Evolutionary conservation across 92 coral and sea anemone species (phyloP).

Genomic region (Plumapathes pennacea): DNA sequence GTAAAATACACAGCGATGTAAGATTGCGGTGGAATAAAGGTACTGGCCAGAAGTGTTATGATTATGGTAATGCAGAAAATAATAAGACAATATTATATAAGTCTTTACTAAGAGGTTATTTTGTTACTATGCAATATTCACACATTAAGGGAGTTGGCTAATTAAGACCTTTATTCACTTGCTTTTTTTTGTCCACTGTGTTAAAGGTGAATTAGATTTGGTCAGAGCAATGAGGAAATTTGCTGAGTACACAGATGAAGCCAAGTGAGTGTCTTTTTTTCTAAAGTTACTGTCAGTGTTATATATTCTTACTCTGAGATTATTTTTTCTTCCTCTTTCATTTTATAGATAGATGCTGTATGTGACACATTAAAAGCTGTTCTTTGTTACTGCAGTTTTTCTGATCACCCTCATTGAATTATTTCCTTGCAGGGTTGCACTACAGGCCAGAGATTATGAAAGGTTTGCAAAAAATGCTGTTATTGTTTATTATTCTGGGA

Average conservation of each 20-base stretch:
- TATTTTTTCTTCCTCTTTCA: neutral
- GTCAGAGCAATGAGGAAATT: conserved; percentile 53
- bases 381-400: neutral
- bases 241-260: conserved; percentile 54
- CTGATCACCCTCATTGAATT: neutral
- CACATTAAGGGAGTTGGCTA: too few relatives aligned
- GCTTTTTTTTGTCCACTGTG: neutral
- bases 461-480: conserved; percentile 14
- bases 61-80: neutral
- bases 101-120: too few relatives aligned
- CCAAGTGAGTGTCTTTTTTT: conserved; percentile 50
- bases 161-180: neutral
- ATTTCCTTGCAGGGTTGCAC: conserved; percentile 35
- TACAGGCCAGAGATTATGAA: conserved; percentile 43
- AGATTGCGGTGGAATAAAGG: conserved; percentile 61
- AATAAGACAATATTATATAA: too few relatives aligned
- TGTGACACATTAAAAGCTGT: neutral
- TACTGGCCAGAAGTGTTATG: neutral
- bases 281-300: neutral
- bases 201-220: conserved; percentile 41
- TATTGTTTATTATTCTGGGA: neutral
- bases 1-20: conserved; percentile 67
- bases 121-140: too few relatives aligned
- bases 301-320: neutral
- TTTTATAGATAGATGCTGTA: neutral